Conservation (phyloP, 2,113 vertebrate species). For the Aptenodytes patagonicus region DNA sequence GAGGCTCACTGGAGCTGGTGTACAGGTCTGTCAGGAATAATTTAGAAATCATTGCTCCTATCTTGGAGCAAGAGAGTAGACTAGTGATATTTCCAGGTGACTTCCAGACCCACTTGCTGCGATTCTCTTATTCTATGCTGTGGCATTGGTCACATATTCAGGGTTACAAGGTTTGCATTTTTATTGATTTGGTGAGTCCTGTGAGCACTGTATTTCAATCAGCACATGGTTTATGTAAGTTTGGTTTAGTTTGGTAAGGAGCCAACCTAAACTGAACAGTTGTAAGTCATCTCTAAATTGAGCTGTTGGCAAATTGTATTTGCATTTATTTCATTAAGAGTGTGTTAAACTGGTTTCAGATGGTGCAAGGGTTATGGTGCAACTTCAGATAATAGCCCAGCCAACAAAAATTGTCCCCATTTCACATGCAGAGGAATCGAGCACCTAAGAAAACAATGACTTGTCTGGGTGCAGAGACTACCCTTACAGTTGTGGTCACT, state of each 20-base stretch:
- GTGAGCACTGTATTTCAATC: background rate
- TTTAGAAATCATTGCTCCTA: background rate
- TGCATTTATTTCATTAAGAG: background rate
- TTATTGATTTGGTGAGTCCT: background rate
- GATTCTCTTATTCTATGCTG: background rate
- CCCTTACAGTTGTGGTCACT: background rate
- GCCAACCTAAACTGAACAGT: background rate
- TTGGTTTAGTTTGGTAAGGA: background rate
- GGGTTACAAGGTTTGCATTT: background rate
- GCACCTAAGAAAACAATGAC: background rate
- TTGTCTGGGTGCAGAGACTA: background rate
- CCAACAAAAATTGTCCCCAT: background rate
- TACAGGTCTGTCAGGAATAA: background rate
- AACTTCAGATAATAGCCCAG: background rate
- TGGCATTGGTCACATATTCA: background rate
- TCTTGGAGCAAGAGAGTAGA: background rate
- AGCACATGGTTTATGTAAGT: background rate
- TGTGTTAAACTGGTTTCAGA: background rate
- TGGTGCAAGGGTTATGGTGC: background rate
- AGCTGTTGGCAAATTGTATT: background rate
- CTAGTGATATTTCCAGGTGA: background rate
- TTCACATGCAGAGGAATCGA: background rate
- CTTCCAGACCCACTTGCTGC: background rate
- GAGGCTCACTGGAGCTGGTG: background rate
- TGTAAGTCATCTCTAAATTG: background rate